Percentiles rank a stretch among this genome's conserved stretches.
Evolutionary conservation across 30 jellyfish, hydroid and myxozoan genomes (phyloP).

Genomic region (Pseudorhiza aurosa): DNA sequence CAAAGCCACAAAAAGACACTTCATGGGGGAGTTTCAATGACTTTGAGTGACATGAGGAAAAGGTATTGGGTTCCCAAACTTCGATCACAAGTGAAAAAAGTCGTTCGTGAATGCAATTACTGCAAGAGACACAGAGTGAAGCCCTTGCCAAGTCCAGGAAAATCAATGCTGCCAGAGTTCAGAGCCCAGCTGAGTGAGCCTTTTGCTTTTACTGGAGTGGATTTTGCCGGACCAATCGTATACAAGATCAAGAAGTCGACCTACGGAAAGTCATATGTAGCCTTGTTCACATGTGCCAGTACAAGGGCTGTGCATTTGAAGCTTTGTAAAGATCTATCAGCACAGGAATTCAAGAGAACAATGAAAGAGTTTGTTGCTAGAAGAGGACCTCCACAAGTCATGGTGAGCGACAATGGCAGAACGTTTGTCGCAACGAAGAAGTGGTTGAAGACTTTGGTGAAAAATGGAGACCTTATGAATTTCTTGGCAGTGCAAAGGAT

Average conservation of each 20-base stretch:
- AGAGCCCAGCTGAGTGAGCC: slow-evolving; percentile 69
- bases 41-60: slow-evolving; percentile 53
- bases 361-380: slow-evolving; percentile 66
- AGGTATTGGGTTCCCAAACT: slow-evolving; percentile 52
- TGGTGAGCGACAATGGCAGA: slow-evolving; percentile 67
- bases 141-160: slow-evolving; percentile 60
- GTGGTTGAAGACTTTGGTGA: slow-evolving; percentile 58
- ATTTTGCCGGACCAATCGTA: slow-evolving; percentile 63
- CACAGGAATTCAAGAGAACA: slow-evolving; percentile 42
- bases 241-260: slow-evolving; percentile 35
- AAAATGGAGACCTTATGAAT: slow-evolving; percentile 35
- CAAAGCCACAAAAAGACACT: slow-evolving; percentile 48
- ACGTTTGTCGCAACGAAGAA: slow-evolving; percentile 57
- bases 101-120: slow-evolving; percentile 32
- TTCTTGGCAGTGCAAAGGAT: slow-evolving; percentile 46
- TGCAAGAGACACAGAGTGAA: slow-evolving; percentile 55
- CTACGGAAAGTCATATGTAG: slow-evolving; percentile 40
- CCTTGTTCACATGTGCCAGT: slow-evolving; percentile 55
- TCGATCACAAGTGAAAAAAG: slow-evolving; percentile 43
- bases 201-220: slow-evolving; percentile 29
- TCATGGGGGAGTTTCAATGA: slow-evolving; percentile 69
- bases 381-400: slow-evolving; percentile 59
- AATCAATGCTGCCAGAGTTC: slow-evolving; percentile 55
- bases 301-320: slow-evolving; percentile 62
- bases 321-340: slow-evolving; percentile 52